Evolutionary conservation across 30 jellyfish, hydroid and myxozoan genomes (phyloP).

Genomic region (Cassiopea andromeda): DNA sequence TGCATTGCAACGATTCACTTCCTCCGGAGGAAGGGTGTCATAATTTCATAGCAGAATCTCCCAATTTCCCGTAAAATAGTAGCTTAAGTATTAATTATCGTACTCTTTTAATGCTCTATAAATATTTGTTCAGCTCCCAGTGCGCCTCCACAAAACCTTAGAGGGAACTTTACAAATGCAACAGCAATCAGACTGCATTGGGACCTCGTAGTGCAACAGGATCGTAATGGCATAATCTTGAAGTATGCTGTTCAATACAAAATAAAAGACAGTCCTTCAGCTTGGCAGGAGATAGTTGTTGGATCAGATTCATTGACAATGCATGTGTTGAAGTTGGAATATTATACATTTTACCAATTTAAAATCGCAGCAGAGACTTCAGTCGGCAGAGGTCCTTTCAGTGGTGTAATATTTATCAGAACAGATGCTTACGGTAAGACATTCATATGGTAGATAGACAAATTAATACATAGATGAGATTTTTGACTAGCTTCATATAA

Average conservation of each 20-base stretch:
- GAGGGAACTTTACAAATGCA: constrained; percentile 36
- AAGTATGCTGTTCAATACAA: constrained; percentile 19
- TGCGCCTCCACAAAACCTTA: constrained; percentile 18
- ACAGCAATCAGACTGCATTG: constrained; percentile 46
- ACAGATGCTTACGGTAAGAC: constrained; percentile 68
- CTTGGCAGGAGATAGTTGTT: constrained; percentile 22
- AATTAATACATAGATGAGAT: too few species aligned
- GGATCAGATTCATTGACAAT: background rate
- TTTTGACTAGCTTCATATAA: too few species aligned
- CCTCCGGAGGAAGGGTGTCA: too few species aligned
- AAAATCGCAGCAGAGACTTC: constrained; percentile 39
- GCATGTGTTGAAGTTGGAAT: constrained; percentile 14
- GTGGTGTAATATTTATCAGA: constrained; percentile 7
- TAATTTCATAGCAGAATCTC: too few species aligned
- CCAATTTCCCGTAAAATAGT: too few species aligned
- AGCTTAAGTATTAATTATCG: too few species aligned
- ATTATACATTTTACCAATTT: constrained; percentile 39
- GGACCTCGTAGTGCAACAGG: constrained; percentile 34
- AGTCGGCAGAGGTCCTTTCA: constrained; percentile 52
- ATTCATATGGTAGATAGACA: too few species aligned
- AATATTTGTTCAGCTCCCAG: constrained; percentile 10
- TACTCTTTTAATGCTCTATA: background rate
- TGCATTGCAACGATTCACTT: too few species aligned
- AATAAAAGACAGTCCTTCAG: background rate
- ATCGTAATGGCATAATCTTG: constrained; percentile 43